Percentiles rank a stretch among this genome's conserved stretches.
These are phyloP conservation scores for Heliconius aoede DNA, from an alignment of 2,888 invertebrate species.

Conservation along the genomic window DNA sequence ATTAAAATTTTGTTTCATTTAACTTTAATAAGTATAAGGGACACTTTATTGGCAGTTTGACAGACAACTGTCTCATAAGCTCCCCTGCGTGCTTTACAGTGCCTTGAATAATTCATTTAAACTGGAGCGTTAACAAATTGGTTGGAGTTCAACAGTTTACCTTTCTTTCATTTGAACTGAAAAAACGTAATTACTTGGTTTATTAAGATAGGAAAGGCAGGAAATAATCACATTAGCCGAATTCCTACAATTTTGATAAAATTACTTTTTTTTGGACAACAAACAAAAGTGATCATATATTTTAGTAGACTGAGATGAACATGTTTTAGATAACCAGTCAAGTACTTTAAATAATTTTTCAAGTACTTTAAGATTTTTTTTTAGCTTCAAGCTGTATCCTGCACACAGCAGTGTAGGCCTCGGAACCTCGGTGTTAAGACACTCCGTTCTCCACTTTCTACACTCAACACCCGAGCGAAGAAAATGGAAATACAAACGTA, in stretches of 20 bases:
- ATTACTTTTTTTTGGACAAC: too few species aligned
- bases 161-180: slow-evolving; percentile 27
- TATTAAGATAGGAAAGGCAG: not conserved
- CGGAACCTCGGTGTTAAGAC: too few species aligned
- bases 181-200: slow-evolving; percentile 12
- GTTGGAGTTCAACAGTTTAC: slow-evolving; percentile 32
- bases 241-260: too few species aligned
- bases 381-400: too few species aligned
- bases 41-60: slow-evolving; percentile 52
- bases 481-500: too few species aligned
- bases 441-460: too few species aligned
- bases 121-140: slow-evolving; percentile 50
- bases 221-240: not conserved
- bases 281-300: too few species aligned
- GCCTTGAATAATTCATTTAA: slow-evolving; percentile 54
- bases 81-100: slow-evolving; percentile 47
- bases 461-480: too few species aligned
- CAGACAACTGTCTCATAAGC: slow-evolving; percentile 51
- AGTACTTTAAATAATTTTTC: not conserved
- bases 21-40: slow-evolving; percentile 46
- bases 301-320: too few species aligned
- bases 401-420: too few species aligned
- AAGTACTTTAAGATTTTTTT: too few species aligned
- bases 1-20: slow-evolving; percentile 54
- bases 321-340: not conserved